Evolutionary conservation across 2,888 invertebrate species (phyloP), one percentile per base, ranked within the genome.

Genomic region (Apodemia duryi): DNA sequence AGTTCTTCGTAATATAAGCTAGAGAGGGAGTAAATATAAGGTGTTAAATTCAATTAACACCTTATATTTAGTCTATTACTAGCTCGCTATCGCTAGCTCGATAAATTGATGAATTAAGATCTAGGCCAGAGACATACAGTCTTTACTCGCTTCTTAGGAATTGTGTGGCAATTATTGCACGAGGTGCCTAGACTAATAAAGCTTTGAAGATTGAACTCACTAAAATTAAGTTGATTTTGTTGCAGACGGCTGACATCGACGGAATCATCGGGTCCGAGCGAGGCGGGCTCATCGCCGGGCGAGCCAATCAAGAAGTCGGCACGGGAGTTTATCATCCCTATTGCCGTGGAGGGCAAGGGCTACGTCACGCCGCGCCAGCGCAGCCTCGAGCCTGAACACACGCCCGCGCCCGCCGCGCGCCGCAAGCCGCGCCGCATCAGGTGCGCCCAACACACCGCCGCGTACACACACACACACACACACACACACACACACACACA

Each of bases 321-420:
- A 21, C 93, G 97, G 60, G 97, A 98, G 87, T 97, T 97, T 80
- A 97, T 98, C 77, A 97, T 98, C 84, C 97, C 97, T n/a, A 97
- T 98, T 77, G 97, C 97, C 28, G 95, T 97, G 65, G 97, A 98
- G 84, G 97, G 97, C 73, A 97, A 97, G 69, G 97, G 97, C 69
- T 96, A 95, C 82, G 95, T 96, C 6, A 96, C 96, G 35, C 96
- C 96, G 35, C 92, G 92, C 1, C 91, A 90, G 68, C 95, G 96
- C 71, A 96, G 96, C 81, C 90, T 96, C 67, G 96, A 97, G 81
- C 96, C 96, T 21, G 96, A 96, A 67, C 92, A 94, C 49, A 83
- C 77, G 67, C 68, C 69, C 65, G 51, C 68, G 63, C 66, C 75
- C 87, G 83, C 88, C 76, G 73, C 72, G 67, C 70, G 88, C 76